Evolutionary conservation across 2,797 vertebrate species (phyloP).

Genomic region (Typhlichthys subterraneus): DNA sequence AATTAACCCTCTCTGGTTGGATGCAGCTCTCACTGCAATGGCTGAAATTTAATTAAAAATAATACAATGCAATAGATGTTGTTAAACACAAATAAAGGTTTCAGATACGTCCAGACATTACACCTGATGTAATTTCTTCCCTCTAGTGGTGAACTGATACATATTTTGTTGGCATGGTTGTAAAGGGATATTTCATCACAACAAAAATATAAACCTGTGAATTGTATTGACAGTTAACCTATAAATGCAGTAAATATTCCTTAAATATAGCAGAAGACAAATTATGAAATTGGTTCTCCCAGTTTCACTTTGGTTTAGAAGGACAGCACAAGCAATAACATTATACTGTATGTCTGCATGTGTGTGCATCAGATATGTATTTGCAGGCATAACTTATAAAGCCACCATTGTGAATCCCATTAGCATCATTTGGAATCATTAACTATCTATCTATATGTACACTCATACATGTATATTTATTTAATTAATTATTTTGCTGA

Average conservation of each 20-base stretch:
- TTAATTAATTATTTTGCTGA: no score
- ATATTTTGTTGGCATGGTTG: background rate
- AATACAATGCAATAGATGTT: constrained; percentile 18
- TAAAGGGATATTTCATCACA: no score
- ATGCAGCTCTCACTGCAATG: constrained; percentile 18
- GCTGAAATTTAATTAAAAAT: constrained; percentile 15
- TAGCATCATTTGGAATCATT: no score
- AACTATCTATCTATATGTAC: no score
- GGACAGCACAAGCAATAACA: background rate
- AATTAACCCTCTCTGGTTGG: constrained; percentile 22
- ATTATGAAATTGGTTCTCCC: background rate
- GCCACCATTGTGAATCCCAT: no score
- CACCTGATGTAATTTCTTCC: constrained; percentile 4
- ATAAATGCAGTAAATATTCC: background rate
- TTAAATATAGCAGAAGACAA: background rate
- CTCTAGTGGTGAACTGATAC: background rate
- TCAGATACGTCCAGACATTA: constrained; percentile 6
- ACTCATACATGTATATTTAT: no score
- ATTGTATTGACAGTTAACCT: no score
- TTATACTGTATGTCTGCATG: no score
- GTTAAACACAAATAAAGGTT: constrained; percentile 10
- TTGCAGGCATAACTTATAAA: no score
- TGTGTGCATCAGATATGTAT: no score
- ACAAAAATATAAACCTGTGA: no score
- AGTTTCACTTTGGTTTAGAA: background rate